Conservation (phyloP, 2,113 vertebrate species). For the Macroglossus sobrinus region DNA sequence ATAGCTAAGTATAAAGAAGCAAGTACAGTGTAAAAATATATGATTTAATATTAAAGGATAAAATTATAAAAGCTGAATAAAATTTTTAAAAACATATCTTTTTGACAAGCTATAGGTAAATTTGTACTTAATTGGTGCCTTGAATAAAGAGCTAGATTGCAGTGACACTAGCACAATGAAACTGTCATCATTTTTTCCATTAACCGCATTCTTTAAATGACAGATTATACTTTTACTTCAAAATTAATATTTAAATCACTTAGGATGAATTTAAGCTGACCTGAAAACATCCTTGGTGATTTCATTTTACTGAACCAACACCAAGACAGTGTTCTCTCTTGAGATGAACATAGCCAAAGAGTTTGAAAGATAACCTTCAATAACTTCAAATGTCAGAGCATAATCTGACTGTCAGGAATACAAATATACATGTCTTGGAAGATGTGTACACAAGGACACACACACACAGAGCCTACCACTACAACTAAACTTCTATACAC, state of each 20-base stretch:
- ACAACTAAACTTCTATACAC: neutral
- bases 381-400: neutral
- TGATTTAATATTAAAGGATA: neutral
- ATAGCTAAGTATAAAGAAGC: neutral
- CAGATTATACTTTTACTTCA: neutral
- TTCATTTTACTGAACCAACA: neutral
- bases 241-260: conserved; percentile 43
- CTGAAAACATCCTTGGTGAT: neutral
- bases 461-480: neutral
- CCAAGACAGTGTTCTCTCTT: neutral
- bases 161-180: neutral
- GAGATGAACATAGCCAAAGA: neutral
- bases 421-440: neutral
- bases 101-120: conserved; percentile 9
- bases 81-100: neutral
- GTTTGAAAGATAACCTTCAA: neutral
- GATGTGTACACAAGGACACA: neutral
- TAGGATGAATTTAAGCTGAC: neutral
- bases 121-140: conserved; percentile 24
- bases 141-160: neutral
- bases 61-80: neutral
- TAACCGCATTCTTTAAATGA: conserved; percentile 23
- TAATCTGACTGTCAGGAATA: neutral
- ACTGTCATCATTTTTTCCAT: conserved; percentile 28
- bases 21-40: neutral